Base-by-base conservation (phyloP, 1,140 invertebrate genomes). In the Eupristina koningsbergeri region DNA sequence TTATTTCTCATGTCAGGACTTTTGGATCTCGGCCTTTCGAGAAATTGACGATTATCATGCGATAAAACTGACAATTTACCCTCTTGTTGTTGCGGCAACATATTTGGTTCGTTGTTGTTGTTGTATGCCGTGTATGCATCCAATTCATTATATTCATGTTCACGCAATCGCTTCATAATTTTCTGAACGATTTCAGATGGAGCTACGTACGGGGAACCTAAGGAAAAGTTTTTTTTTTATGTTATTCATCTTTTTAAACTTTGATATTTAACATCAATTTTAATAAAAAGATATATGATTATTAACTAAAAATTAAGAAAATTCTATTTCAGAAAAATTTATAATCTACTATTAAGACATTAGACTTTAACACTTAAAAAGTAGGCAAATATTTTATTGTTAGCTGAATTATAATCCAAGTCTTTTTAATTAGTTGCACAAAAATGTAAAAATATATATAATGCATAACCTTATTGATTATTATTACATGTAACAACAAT, bases 131-230 rank as follows among this genome's bases (percentile, higher is more conserved):
- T 13, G 67, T 87, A 89, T 29, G 87, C 79, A 74, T 92, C 90
- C 29, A 85, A 50, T 73, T 92, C 91, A 71, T 93, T 92, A 81
- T 88, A 91, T 45, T 94, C 93, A 82, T 93, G 91, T 67, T 94
- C 93, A 39, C 93, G 92, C n/a, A 94, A 87, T 71, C 93, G 91
- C 85, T 94, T 93, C 92, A 94, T 94, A 63, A 94, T 94, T 86
- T 94, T 94, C 75, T 93, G 93, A 7, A 94, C 93, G 86, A 94
- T 94, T 87, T 93, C 93, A 63, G 93, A 94, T 39, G 93, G 93
- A 82, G 91, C 92, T 90, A 93, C 89, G 88, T 93, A 91, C 41
- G 93, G 93, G 74, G 93, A 91, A 86, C 93, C 93, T 93, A 86
- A 31, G 50, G 22, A 80, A 34, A 6, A n/a, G 13, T 26, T 26